phyloP scores from a whole-genome alignment of 1,140 invertebrate species.

The Delia radicum region DNA sequence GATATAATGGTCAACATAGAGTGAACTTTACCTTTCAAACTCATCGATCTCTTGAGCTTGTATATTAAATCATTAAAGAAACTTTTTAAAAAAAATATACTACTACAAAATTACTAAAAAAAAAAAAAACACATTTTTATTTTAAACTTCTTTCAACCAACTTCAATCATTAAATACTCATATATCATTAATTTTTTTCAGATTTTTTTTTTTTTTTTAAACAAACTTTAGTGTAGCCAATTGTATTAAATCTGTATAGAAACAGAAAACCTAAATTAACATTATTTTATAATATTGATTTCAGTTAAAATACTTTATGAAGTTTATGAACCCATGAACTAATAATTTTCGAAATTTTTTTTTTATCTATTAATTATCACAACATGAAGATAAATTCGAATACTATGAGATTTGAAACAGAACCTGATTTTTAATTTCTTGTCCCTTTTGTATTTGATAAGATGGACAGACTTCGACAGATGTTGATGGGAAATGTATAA shows the following conservation, averaged over 20 bases:
- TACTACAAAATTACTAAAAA: too few species aligned
- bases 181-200: not conserved
- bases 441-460: too few species aligned
- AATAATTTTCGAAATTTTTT: not conserved
- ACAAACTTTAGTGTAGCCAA: not conserved
- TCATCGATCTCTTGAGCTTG: too few species aligned
- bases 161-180: not conserved
- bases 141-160: too few species aligned
- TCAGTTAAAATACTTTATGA: not conserved
- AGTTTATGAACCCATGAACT: slow-evolving; percentile 4
- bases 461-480: too few species aligned
- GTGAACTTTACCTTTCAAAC: too few species aligned
- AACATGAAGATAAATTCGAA: not conserved
- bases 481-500: not conserved
- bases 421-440: not conserved
- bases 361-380: not conserved
- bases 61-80: too few species aligned
- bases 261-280: not conserved
- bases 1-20: too few species aligned
- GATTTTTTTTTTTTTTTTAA: not conserved
- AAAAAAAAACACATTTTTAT: too few species aligned
- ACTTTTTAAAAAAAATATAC: too few species aligned
- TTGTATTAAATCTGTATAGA: not conserved
- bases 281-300: not conserved
- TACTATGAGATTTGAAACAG: not conserved